Percentiles rank a stretch among this genome's conserved stretches.
These are phyloP conservation scores for Calliphora vomitoria DNA, from an alignment of 2,888 invertebrate species.

Conservation along the genomic window DNA sequence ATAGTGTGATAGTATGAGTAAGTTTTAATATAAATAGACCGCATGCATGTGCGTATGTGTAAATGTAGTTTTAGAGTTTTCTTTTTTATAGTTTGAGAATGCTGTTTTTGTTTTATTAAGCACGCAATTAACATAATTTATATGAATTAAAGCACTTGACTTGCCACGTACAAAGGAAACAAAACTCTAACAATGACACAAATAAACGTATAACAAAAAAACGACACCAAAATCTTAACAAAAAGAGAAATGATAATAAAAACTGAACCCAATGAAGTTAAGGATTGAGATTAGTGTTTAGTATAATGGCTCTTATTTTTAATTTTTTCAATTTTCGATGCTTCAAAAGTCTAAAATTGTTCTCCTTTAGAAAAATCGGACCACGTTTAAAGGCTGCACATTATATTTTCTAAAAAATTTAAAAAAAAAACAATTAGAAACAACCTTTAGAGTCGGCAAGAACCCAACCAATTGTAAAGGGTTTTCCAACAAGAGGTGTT, in stretches of 20 bases:
- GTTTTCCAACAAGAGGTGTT: too few relatives aligned
- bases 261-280: not conserved
- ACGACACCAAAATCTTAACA: slow-evolving; percentile 10
- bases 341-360: too few relatives aligned
- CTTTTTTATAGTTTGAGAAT: slow-evolving; percentile 6
- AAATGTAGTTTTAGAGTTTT: slow-evolving; percentile 50
- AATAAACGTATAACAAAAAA: slow-evolving; percentile 32
- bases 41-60: not conserved
- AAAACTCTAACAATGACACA: slow-evolving; percentile 15
- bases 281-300: not conserved
- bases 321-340: too few relatives aligned
- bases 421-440: too few relatives aligned
- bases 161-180: slow-evolving; percentile 48
- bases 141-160: slow-evolving; percentile 60
- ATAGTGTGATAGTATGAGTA: not conserved
- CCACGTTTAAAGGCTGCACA: too few relatives aligned
- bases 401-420: too few relatives aligned
- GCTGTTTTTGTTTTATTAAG: slow-evolving; percentile 52
- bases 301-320: not conserved
- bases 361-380: too few relatives aligned
- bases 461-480: too few relatives aligned
- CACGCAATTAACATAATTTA: slow-evolving; percentile 71
- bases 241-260: slow-evolving; percentile 22
- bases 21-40: not conserved
- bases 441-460: too few relatives aligned